A percentile compares a stretch with the other conserved stretches of the same genome.
Evolutionary conservation across 1,140 invertebrate species (phyloP).

Genomic region (Pseudomyrmex gracilis): DNA sequence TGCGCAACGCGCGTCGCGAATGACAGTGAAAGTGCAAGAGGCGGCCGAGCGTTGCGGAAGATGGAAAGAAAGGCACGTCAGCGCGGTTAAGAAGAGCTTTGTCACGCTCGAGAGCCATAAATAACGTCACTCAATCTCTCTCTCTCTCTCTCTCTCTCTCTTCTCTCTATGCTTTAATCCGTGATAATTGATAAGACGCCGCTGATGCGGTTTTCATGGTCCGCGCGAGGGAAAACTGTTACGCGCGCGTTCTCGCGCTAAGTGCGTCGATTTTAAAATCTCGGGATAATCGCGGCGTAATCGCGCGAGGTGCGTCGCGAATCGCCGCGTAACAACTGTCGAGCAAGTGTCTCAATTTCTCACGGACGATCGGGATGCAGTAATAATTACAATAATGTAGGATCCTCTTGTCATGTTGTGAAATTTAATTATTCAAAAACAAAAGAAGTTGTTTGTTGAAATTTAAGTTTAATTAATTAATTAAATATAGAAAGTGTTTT

Average conservation of each 20-base stretch:
- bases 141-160: conserved; percentile 16
- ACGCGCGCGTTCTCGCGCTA: background rate
- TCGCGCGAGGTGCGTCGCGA: background rate
- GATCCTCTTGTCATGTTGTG: too few species aligned
- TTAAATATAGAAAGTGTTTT: too few species aligned
- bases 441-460: too few species aligned
- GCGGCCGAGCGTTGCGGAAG: conserved; percentile 7
- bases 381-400: too few species aligned
- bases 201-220: conserved; percentile 4
- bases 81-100: conserved; percentile 7
- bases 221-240: background rate
- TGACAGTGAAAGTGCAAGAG: conserved; percentile 29
- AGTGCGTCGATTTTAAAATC: conserved; percentile 30
- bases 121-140: conserved; percentile 1
- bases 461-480: background rate
- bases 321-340: conserved; percentile 19
- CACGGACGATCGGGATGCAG: too few species aligned
- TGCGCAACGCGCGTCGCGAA: conserved; percentile 25
- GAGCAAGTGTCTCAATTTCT: too few species aligned
- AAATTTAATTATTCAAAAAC: too few species aligned
- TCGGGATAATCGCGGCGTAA: conserved; percentile 5
- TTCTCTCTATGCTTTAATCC: background rate
- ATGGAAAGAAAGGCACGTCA: conserved; percentile 17
- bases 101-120: conserved; percentile 7
- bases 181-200: conserved; percentile 34